Percentiles rank a stretch among this genome's conserved stretches.
Evolutionary conservation across 2,797 vertebrate species (phyloP).

Genomic region (Anas bernieri): DNA sequence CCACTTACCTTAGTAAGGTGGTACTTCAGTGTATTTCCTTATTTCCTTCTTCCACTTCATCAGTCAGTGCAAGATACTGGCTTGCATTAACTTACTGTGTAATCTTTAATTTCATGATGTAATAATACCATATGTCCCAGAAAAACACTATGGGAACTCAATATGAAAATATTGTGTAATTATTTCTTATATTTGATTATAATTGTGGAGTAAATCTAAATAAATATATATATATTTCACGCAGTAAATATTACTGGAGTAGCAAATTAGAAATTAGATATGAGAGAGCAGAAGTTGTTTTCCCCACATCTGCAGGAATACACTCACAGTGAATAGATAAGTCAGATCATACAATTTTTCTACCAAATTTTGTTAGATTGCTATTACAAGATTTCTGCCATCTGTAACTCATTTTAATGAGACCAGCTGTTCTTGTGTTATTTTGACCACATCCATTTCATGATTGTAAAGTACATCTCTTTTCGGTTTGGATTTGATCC

Average conservation of each 20-base stretch:
- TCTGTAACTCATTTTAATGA: neutral
- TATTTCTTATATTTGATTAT: neutral
- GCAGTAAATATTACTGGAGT: neutral
- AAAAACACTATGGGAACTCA: neutral
- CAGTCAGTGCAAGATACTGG: neutral
- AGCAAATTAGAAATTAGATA: neutral
- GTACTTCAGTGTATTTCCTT: neutral
- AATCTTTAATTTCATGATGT: neutral
- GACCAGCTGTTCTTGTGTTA: slow-evolving; percentile 1
- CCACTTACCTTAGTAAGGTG: neutral
- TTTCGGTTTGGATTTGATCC: neutral
- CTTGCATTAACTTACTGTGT: neutral
- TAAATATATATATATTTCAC: neutral
- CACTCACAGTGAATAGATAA: neutral
- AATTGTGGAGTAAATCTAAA: neutral
- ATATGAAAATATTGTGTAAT: neutral
- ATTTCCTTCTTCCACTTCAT: neutral
- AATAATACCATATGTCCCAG: neutral
- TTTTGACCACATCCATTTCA: neutral
- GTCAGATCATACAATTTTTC: neutral
- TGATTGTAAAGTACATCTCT: neutral
- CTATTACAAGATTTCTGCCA: neutral
- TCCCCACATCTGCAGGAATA: neutral
- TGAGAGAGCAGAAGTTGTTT: neutral
- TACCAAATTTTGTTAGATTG: neutral